phyloP scores from a whole-genome alignment of 2,113 vertebrate genomes.

The Columba janthina region DNA sequence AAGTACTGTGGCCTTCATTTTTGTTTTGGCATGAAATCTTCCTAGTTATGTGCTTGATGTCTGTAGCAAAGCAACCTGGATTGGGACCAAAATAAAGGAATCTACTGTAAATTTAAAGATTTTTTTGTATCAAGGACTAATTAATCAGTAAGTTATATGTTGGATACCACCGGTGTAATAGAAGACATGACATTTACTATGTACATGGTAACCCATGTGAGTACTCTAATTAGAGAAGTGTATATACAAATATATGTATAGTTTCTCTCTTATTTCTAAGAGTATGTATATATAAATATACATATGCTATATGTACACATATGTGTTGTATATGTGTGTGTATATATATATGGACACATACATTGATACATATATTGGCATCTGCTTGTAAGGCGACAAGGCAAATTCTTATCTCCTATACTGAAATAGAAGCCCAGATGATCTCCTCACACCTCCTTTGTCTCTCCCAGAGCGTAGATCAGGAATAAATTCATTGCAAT shows the following conservation, averaged over 20 bases:
- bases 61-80: conserved; percentile 86
- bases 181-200: neutral
- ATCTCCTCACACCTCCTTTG: neutral
- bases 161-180: conserved; percentile 6
- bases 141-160: neutral
- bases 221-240: neutral
- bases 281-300: neutral
- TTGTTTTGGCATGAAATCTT: conserved; percentile 84
- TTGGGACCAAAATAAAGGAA: conserved; percentile 51
- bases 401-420: conserved; percentile 63
- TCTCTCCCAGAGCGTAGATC: conserved; percentile 19
- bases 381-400: conserved; percentile 2
- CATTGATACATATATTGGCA: neutral
- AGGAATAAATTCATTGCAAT: conserved; percentile 53
- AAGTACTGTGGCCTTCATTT: conserved; percentile 79
- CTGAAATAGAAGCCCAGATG: neutral
- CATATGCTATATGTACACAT: conserved; percentile 21
- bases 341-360: neutral
- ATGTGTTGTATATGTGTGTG: neutral
- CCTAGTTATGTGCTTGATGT: conserved; percentile 75
- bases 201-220: neutral
- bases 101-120: conserved; percentile 57
- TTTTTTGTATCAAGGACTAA: neutral
- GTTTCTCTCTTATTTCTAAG: conserved; percentile 3
- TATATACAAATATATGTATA: conserved; percentile 11